Base-by-base conservation (phyloP, 1,140 invertebrate genomes). In the Wiebesia pumilae region DNA sequence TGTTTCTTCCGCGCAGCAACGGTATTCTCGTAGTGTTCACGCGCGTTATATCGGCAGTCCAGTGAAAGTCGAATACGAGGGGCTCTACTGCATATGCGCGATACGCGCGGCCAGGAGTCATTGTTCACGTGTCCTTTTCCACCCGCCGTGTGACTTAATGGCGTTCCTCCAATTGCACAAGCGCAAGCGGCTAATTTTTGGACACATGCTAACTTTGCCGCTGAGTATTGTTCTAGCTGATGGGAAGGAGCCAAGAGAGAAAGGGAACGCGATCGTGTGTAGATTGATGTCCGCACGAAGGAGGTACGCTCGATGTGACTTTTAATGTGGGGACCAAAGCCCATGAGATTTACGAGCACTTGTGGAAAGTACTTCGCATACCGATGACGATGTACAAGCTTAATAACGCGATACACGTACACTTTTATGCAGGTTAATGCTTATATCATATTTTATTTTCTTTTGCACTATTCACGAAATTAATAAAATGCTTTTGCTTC, bases 81-180 rank as follows among this genome's bases (percentile, higher is more conserved):
- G 51, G 24, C 75, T 89, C 86, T 89, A 33, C 33, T 38, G 33
- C 65, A 71, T 71, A 19, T 71, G 33, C 69, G 33, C 33, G 67
- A 30, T n/a, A n/a, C 67, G 67, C 67, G 67, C 30, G 69, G 33
- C 33, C n/a, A 33, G 43, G n/a, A 51, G 43, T 30, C 90, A 91
- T 93, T 91, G 91, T 91, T 90, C 88, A 88, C 84, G 85, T 89
- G 89, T 89, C 88, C 87, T 92, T 91, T 89, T 88, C 90, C 90
- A 88, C 92, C 90, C 65, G 38, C 38, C 65, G 89, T 87, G 38
- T 33, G 33, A 75, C 79, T 86, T 71, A 14, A 7, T 47, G 87
- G 89, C 91, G 79, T 58, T 91, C 90, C 89, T 91, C 89, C 89
- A 89, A 91, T 91, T 92, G 88, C 86, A 88, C 89, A 92, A 93